Percentiles rank a stretch among this genome's conserved stretches.
phyloP scores from a whole-genome alignment of 2,888 invertebrate species.

The Pseudanteris insignis region DNA sequence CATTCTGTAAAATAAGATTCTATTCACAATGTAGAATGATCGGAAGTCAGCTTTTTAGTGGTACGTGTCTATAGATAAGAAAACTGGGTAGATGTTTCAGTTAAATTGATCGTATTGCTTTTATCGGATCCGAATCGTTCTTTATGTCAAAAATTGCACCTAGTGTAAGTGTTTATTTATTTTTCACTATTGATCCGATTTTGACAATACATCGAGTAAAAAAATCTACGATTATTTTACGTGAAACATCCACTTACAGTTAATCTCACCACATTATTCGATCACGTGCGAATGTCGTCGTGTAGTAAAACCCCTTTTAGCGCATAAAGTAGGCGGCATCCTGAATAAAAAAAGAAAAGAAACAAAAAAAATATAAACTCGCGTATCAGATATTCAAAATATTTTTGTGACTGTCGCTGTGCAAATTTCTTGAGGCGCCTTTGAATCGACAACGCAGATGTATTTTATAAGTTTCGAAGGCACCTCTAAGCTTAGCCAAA shows the following conservation, averaged over 20 bases:
- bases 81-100: conserved; percentile 14
- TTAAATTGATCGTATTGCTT: conserved; percentile 4
- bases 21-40: conserved; percentile 47
- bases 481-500: conserved; percentile 38
- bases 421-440: conserved; percentile 39
- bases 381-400: conserved; percentile 52
- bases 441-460: conserved; percentile 27
- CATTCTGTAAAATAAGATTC: conserved; percentile 61
- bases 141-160: conserved; percentile 10
- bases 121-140: neutral
- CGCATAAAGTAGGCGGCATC: conserved; percentile 32
- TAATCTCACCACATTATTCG: conserved; percentile 13
- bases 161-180: conserved; percentile 20
- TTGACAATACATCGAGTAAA: neutral
- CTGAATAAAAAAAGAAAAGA: conserved; percentile 36
- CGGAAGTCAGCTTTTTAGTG: conserved; percentile 32
- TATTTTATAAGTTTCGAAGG: conserved; percentile 35
- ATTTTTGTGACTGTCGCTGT: conserved; percentile 62
- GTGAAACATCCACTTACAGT: conserved; percentile 11
- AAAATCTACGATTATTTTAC: neutral
- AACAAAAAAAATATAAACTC: conserved; percentile 41
- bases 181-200: conserved; percentile 8
- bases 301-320: conserved; percentile 32
- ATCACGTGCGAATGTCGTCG: conserved; percentile 32
- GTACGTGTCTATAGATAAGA: conserved; percentile 20